Percentiles rank a stretch among this genome's conserved stretches.
phyloP scores from a whole-genome alignment of 2,888 invertebrate species.

The Drosophila cognata region DNA sequence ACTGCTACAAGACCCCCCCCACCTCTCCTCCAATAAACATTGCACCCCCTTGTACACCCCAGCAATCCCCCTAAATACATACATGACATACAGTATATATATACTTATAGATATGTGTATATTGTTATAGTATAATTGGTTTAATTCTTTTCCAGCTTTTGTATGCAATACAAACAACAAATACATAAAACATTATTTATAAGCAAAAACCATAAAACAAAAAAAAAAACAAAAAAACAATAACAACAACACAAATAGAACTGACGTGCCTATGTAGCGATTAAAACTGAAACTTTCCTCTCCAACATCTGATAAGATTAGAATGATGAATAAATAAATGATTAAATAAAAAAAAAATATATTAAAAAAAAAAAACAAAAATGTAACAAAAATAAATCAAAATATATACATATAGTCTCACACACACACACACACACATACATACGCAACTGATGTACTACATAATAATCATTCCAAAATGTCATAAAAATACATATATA shows the following conservation, averaged over 20 bases:
- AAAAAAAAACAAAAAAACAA: conserved; percentile 22
- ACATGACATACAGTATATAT: conserved; percentile 26
- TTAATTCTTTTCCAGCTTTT: conserved; percentile 52
- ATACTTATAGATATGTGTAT: conserved; percentile 43
- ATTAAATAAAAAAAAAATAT: conserved; percentile 1
- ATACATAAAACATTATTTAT: conserved; percentile 36
- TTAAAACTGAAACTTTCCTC: conserved; percentile 69
- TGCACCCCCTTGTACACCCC: conserved; percentile 38
- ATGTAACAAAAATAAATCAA: conserved; percentile 22
- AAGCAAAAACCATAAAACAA: conserved; percentile 39
- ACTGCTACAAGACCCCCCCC: conserved; percentile 33
- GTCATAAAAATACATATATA: conserved; percentile 58
- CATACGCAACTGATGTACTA: conserved; percentile 60
- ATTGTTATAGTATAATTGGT: conserved; percentile 40
- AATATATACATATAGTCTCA: conserved; percentile 20
- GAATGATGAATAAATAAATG: conserved; percentile 28
- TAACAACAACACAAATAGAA: conserved; percentile 72
- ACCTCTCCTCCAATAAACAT: conserved; percentile 1
- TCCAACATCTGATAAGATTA: conserved; percentile 54
- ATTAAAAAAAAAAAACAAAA: conserved; percentile 11
- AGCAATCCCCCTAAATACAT: conserved; percentile 24
- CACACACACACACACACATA: conserved; percentile 29
- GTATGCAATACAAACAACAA: conserved; percentile 66
- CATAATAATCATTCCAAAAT: conserved; percentile 78
- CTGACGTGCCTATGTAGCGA: conserved; percentile 80